Conservation (phyloP, 2,797 vertebrate genomes). For the Oreonectes daqikongensis region DNA sequence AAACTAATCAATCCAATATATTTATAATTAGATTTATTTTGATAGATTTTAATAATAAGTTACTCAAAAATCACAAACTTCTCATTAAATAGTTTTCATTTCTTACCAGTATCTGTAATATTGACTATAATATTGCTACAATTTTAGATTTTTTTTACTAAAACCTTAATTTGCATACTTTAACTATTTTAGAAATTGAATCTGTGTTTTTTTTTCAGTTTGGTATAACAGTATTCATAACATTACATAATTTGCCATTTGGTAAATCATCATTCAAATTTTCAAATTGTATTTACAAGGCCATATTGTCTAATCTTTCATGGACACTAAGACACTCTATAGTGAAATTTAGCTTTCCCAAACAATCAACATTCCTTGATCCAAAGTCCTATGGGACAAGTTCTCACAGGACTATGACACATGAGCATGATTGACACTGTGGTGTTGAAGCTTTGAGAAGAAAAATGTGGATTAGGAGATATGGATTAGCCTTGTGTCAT, state of each 20-base stretch:
- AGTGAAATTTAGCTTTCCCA: not conserved
- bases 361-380: not conserved
- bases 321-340: not conserved
- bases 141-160: too few species aligned
- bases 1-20: not conserved
- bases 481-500: slow-evolving; percentile 56
- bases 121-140: too few species aligned
- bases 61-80: too few species aligned
- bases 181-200: too few species aligned
- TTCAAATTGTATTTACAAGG: not conserved
- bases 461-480: slow-evolving; percentile 51
- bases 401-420: slow-evolving; percentile 28
- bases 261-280: too few species aligned
- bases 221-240: too few species aligned
- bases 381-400: not conserved
- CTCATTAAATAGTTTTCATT: too few species aligned
- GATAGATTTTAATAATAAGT: too few species aligned
- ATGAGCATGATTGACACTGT: slow-evolving; percentile 48
- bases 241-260: too few species aligned
- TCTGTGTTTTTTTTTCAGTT: too few species aligned
- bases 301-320: not conserved
- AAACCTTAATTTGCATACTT: too few species aligned
- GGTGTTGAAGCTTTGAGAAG: slow-evolving; percentile 39
- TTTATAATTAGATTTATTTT: not conserved
- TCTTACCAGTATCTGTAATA: too few species aligned